Evolutionary conservation across 2,113 vertebrate species (phyloP), one percentile per base, ranked within the genome.

Genomic region (Aptenodytes patagonicus): DNA sequence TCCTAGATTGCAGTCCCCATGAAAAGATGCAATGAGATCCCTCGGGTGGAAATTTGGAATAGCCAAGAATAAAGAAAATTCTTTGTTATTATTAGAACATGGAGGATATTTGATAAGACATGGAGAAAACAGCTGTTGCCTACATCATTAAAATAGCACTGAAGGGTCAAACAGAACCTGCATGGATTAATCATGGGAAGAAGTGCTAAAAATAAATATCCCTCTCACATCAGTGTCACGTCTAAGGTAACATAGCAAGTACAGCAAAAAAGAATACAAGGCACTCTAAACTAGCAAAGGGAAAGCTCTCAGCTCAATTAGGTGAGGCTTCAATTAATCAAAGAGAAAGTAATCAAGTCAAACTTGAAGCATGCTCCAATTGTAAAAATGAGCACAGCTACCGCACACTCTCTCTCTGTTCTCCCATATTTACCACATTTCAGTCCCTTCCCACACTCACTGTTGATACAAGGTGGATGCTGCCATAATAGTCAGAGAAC

Each of bases 91-190:
- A 95, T 92, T 96, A 93, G 96, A 93, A 90, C 90, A 81, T 5
- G 32, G 17, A 95, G 64, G 92, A 87, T 95, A 96, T 86, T 93
- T 92, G 90, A 89, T 92, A 96, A 95, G 94, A 92, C 86, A 78
- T 49, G 46, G 38, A 83, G 86, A 88, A 95, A 97, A 94, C 95
- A 97, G 95, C 95, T 97, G 97, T 83, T 90, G 69, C 51, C 64
- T 66, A 38, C 68, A 86, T 81, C 83, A 66, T 87, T 89, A 87
- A 96, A 94, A 92, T 22, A 88, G 85, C 18, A 22, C 1, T 70
- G 92, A 95, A 93, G 7, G 0, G 6, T 85, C 85, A 89, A 86
- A 79, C 68, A 96, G 85, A 93, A 94, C 46, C 75, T 94, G 55
- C 68, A 77, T 2, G 10, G 93, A 83, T 83, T 93, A 86, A 88